A percentile compares a stretch with the other conserved stretches of the same genome.
Conservation (phyloP, 1,140 invertebrate species). For the Bombus huntii region DNA sequence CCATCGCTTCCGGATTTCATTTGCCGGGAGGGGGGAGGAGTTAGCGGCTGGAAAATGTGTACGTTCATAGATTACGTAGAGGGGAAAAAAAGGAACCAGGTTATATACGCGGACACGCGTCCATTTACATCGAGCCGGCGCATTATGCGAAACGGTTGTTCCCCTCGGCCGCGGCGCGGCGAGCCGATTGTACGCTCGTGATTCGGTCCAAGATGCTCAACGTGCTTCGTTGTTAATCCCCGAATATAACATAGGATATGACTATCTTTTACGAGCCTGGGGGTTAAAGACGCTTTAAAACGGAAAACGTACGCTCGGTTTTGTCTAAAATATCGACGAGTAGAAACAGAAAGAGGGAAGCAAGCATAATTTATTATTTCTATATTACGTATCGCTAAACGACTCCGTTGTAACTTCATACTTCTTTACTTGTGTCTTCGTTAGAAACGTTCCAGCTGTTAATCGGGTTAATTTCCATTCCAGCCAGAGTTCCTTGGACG, state of each 20-base stretch:
- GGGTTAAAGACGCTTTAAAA: too few relatives aligned
- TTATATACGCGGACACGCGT: neutral
- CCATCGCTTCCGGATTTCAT: constrained; percentile 63
- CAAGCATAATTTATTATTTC: neutral
- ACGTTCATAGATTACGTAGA: neutral
- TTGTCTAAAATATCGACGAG: neutral
- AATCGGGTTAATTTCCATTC: constrained; percentile 37
- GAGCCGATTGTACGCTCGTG: neutral
- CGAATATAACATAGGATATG: constrained; percentile 6
- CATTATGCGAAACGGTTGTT: constrained; percentile 23
- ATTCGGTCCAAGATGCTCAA: constrained; percentile 10
- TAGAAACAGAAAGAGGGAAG: neutral
- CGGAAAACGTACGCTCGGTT: neutral
- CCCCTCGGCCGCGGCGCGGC: neutral
- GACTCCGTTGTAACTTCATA: neutral
- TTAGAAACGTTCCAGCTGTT: constrained; percentile 22
- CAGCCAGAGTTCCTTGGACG: neutral
- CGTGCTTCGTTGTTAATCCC: constrained; percentile 48
- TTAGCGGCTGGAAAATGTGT: constrained; percentile 7
- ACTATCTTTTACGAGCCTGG: constrained; percentile 31
- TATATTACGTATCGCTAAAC: neutral
- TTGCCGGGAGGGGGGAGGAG: neutral
- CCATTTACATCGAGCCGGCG: constrained; percentile 5
- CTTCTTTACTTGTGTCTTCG: neutral
- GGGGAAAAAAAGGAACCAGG: neutral